These are phyloP conservation scores for Xylocopa sonorina DNA, from an alignment of 1,140 invertebrate genomes.

Conservation along the genomic window DNA sequence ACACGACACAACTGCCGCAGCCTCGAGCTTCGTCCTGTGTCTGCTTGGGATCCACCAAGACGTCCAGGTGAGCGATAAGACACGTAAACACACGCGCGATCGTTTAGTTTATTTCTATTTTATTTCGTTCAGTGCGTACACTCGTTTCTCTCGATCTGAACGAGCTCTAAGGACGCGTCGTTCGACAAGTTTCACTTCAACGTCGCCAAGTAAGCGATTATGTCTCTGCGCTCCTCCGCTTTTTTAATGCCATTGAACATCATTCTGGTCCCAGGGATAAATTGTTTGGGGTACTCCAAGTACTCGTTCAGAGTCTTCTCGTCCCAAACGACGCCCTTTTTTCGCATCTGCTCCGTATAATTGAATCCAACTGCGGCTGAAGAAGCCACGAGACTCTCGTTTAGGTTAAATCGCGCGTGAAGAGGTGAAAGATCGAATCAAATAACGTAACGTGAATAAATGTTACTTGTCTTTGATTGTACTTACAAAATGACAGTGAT, in stretches of 20 bases:
- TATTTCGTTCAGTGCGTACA: neutral
- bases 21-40: conserved; percentile 90
- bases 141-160: too few species aligned
- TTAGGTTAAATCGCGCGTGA: too few species aligned
- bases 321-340: conserved; percentile 93
- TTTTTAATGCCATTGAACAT: conserved; percentile 99
- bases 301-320: conserved; percentile 96
- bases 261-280: conserved; percentile 99
- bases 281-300: conserved; percentile 98
- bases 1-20: conserved; percentile 94
- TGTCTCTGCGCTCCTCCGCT: conserved; percentile 92
- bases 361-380: conserved; percentile 62
- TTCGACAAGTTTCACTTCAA: conserved; percentile 87
- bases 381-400: neutral
- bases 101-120: too few species aligned
- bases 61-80: conserved; percentile 61
- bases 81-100: neutral
- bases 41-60: conserved; percentile 89
- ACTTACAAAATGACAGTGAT: too few species aligned
- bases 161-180: too few species aligned
- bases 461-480: too few species aligned
- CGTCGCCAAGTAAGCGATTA: conserved; percentile 95
- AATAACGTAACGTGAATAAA: too few species aligned
- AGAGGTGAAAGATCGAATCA: too few species aligned
- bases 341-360: conserved; percentile 66